Evolutionary conservation across 2,888 invertebrate genomes (phyloP).

Genomic region (Synergus gifuensis): DNA sequence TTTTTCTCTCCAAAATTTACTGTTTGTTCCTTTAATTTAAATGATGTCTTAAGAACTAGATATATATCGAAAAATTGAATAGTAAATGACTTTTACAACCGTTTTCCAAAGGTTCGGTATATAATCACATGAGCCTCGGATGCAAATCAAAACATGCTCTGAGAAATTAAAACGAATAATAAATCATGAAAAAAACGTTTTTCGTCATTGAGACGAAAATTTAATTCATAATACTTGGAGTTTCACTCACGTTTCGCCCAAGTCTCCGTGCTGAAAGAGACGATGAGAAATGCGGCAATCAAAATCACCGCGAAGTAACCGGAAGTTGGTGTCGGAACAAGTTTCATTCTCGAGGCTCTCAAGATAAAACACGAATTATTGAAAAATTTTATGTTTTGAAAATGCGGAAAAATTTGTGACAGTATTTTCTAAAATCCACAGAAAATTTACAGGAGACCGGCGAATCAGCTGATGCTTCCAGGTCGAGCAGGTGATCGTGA

Average conservation of each 20-base stretch:
- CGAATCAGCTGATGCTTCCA: constrained; percentile 62
- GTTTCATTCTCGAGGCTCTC: constrained; percentile 12
- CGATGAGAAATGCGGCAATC: constrained; percentile 57
- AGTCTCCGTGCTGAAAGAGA: constrained; percentile 57
- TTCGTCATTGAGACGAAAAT: not conserved
- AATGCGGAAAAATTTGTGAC: not conserved
- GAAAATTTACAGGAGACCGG: not conserved
- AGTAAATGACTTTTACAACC: too few species aligned
- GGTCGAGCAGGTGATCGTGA: constrained; percentile 72
- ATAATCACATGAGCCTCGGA: too few species aligned
- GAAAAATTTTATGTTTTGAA: not conserved
- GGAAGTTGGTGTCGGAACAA: constrained; percentile 43
- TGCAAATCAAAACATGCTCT: not conserved
- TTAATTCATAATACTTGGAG: not conserved
- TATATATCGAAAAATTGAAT: too few species aligned
- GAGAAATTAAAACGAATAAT: not conserved
- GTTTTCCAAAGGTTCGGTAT: too few species aligned
- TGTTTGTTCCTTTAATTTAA: too few species aligned
- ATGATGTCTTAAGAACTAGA: too few species aligned
- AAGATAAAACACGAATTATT: not conserved
- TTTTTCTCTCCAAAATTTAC: too few species aligned
- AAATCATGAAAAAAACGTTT: not conserved
- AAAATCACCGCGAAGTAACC: constrained; percentile 43
- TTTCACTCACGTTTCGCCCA: constrained; percentile 67
- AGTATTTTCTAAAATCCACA: not conserved